Percentiles rank a stretch among this genome's conserved stretches.
Conservation (phyloP, 1,140 invertebrate genomes). For the Cydia strobilella region DNA sequence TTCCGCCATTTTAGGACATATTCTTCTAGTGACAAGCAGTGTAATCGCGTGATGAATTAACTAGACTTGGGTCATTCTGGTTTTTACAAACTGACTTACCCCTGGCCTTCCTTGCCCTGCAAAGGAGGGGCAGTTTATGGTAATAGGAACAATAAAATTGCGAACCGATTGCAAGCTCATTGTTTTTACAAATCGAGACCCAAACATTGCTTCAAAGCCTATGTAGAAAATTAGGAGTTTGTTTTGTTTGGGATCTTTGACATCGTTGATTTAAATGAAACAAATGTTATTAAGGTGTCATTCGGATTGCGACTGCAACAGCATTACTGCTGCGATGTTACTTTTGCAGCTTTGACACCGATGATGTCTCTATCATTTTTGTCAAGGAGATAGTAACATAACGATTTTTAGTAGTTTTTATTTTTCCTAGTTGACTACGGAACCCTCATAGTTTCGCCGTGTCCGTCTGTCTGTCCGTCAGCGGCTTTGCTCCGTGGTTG, state of each 20-base stretch:
- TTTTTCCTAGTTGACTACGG: too few species aligned
- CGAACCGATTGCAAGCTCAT: not conserved
- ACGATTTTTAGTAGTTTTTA: too few species aligned
- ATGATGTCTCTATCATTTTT: too few species aligned
- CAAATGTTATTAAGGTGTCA: too few species aligned
- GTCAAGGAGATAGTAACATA: too few species aligned
- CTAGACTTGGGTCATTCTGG: not conserved
- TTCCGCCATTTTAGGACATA: not conserved
- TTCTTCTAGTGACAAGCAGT: not conserved
- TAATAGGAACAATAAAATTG: constrained; percentile 1
- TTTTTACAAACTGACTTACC: not conserved
- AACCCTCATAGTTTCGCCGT: too few species aligned
- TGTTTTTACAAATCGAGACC: not conserved
- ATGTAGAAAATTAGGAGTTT: not conserved
- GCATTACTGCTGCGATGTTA: too few species aligned
- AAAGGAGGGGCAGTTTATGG: not conserved
- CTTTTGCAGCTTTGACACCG: too few species aligned
- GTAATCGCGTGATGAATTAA: not conserved
- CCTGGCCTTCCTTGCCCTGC: not conserved
- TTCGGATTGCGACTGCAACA: too few species aligned
- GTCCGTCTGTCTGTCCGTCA: too few species aligned
- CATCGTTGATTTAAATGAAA: not conserved
- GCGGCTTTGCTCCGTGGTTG: too few species aligned
- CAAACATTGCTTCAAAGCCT: not conserved
- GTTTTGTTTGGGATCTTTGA: not conserved